Conservation (phyloP, 2,797 vertebrate species). For the Amniataba percoides region DNA sequence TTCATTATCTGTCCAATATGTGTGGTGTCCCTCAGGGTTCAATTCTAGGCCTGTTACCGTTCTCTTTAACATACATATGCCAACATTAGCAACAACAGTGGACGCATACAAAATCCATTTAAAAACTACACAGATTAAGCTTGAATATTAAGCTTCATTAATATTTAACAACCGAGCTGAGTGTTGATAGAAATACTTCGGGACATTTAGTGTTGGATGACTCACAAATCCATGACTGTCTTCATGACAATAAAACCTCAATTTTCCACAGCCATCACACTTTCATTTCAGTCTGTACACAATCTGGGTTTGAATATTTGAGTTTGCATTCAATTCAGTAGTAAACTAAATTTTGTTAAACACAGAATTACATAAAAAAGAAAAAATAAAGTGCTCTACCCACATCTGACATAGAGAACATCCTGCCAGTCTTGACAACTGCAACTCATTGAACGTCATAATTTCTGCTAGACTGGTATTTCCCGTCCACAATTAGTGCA, state of each 20-base stretch:
- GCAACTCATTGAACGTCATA: not conserved
- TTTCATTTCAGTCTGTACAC: not conserved
- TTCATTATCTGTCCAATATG: not conserved
- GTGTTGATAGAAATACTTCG: not conserved
- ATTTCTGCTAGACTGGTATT: slow-evolving; percentile 15
- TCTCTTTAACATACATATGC: not conserved
- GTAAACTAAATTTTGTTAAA: not conserved
- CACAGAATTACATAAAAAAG: too few relatives aligned
- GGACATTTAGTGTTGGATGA: not conserved
- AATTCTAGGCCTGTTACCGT: not conserved
- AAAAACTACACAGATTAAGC: not conserved
- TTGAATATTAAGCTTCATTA: not conserved
- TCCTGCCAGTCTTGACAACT: not conserved
- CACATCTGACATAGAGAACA: not conserved
- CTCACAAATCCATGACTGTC: not conserved
- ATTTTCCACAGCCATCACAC: not conserved
- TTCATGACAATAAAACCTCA: not conserved
- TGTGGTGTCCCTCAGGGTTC: slow-evolving; percentile 15
- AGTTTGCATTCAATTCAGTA: not conserved
- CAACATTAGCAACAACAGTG: not conserved
- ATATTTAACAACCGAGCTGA: not conserved
- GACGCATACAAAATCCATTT: not conserved
- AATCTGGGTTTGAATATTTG: not conserved
- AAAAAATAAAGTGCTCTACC: not conserved
- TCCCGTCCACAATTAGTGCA: not conserved